Conservation (phyloP, 1,140 invertebrate genomes). For the Sycobia sp. region DNA sequence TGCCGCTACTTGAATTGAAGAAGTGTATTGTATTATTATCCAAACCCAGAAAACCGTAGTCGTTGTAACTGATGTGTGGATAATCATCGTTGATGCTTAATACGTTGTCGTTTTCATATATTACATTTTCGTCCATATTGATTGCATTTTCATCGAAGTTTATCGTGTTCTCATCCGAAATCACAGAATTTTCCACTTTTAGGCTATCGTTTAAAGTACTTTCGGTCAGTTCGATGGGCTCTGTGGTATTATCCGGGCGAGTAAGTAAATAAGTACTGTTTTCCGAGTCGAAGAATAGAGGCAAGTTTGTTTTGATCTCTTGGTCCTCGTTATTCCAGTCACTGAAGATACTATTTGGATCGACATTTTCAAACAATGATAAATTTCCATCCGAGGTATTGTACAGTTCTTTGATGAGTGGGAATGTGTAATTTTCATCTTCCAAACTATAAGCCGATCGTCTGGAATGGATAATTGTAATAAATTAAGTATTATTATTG, state of each 20-base stretch:
- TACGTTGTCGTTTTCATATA: not conserved
- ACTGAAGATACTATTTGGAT: conserved; percentile 1
- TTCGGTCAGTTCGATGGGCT: not conserved
- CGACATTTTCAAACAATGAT: not conserved
- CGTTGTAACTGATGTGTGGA: conserved; percentile 11
- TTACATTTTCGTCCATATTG: not conserved
- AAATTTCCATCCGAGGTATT: not conserved
- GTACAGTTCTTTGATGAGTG: not conserved
- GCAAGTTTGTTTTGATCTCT: not conserved
- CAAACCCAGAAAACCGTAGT: conserved; percentile 4
- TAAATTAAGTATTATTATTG: too few species aligned
- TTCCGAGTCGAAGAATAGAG: not conserved
- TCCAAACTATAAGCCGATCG: too few species aligned
- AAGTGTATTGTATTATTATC: conserved; percentile 5
- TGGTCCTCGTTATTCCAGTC: not conserved
- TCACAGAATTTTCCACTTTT: not conserved
- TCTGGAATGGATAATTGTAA: too few species aligned
- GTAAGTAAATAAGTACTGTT: not conserved
- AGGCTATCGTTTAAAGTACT: not conserved
- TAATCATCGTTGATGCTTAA: conserved; percentile 22
- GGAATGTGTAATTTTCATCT: not conserved
- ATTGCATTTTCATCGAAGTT: conserved; percentile 7
- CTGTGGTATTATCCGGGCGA: not conserved
- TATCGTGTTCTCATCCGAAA: too few species aligned
- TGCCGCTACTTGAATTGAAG: not conserved